Evolutionary conservation across 2,113 vertebrate species (phyloP).

Genomic region (Brachypteracias leptosomus): DNA sequence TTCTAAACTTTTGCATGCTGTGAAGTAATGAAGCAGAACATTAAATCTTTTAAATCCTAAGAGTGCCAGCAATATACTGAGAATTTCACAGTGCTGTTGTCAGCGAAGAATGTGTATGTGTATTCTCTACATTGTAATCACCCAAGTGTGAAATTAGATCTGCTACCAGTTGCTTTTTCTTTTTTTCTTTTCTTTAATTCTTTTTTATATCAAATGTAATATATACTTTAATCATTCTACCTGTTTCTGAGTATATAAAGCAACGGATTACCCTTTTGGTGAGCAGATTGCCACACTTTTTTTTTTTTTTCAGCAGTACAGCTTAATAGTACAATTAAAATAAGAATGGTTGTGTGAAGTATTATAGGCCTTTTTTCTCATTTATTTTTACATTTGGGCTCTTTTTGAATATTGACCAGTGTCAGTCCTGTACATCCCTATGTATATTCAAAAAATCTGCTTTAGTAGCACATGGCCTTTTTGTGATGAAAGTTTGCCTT

Average conservation of each 20-base stretch:
- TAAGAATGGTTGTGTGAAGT: not conserved
- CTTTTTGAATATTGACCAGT: not conserved
- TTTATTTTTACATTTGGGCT: not conserved
- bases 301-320: not conserved
- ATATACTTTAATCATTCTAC: not conserved
- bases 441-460: not conserved
- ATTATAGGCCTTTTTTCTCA: not conserved
- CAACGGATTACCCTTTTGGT: not conserved
- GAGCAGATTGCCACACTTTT: not conserved
- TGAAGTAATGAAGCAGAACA: slow-evolving; percentile 39
- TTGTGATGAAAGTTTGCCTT: not conserved
- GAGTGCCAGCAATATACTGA: not conserved
- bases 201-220: slow-evolving; percentile 19
- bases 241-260: not conserved
- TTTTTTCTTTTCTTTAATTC: not conserved
- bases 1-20: slow-evolving; percentile 22
- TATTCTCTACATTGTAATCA: slow-evolving; percentile 39
- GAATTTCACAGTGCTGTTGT: not conserved
- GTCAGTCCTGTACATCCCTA: not conserved
- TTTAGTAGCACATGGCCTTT: not conserved
- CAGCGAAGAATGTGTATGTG: slow-evolving; percentile 14
- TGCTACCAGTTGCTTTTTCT: not conserved
- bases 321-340: not conserved
- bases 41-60: slow-evolving; percentile 40
- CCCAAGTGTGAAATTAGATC: slow-evolving; percentile 46